These are phyloP conservation scores for Plebejus anna DNA, from an alignment of 2,888 invertebrate species.

Conservation along the genomic window DNA sequence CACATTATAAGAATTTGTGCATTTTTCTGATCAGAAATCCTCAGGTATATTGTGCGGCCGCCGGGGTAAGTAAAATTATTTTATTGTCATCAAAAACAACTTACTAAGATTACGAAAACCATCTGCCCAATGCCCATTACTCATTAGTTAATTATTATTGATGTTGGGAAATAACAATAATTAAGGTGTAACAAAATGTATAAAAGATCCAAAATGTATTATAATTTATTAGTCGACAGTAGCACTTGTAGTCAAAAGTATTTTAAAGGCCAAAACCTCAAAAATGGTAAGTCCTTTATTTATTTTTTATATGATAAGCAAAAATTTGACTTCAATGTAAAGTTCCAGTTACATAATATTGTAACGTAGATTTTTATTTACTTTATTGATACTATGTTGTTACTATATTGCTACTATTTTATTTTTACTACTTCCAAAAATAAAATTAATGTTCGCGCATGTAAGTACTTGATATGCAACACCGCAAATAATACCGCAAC, in stretches of 20 bases:
- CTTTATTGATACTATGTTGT: too few species aligned
- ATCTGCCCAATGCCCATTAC: neutral
- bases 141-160: neutral
- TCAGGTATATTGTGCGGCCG: too few species aligned
- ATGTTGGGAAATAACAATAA: neutral
- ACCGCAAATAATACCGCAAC: too few species aligned
- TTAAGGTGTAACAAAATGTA: slow-evolving; percentile 9
- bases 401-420: too few species aligned
- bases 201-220: neutral
- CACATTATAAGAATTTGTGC: too few species aligned
- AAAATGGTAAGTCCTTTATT: neutral
- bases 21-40: too few species aligned
- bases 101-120: neutral
- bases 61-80: neutral
- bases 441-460: neutral
- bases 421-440: too few species aligned
- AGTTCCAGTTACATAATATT: too few species aligned
- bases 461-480: neutral
- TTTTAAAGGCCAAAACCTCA: neutral
- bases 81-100: slow-evolving; percentile 1
- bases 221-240: neutral
- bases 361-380: too few species aligned
- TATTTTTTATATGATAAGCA: neutral
- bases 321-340: too few species aligned
- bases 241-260: neutral